A percentile compares a stretch with the other conserved stretches of the same genome.
Conservation (phyloP, 2,113 vertebrate genomes). For the Archocentrus centrarchus region DNA sequence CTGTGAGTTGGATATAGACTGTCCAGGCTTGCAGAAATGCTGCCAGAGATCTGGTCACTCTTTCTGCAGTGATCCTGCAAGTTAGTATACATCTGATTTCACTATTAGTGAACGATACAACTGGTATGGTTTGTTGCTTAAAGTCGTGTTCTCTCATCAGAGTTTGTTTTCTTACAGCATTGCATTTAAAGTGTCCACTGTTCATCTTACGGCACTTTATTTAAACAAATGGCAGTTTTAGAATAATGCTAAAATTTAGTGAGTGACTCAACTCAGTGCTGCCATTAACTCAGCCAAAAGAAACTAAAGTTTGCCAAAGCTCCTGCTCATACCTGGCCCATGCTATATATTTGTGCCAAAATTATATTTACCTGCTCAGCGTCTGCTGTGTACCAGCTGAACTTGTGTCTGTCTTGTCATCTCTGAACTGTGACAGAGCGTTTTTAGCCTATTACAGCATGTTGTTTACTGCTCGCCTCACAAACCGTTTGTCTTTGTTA, state of each 20-base stretch:
- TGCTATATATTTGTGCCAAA: not conserved
- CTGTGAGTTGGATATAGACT: conserved; percentile 87
- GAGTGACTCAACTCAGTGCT: not conserved
- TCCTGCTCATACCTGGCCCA: too few species aligned
- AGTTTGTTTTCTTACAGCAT: not conserved
- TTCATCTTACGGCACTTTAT: not conserved
- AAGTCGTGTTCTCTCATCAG: not conserved
- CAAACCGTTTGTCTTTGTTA: not conserved
- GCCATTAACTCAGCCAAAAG: not conserved
- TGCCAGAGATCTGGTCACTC: conserved; percentile 73
- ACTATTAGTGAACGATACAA: not conserved
- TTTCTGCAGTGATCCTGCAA: conserved; percentile 69
- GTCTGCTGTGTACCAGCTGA: not conserved
- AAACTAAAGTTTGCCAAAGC: not conserved
- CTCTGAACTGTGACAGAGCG: too few species aligned
- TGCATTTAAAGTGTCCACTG: not conserved
- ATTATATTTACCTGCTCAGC: too few species aligned
- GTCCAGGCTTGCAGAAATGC: conserved; percentile 91
- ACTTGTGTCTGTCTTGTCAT: not conserved
- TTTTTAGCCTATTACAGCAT: too few species aligned
- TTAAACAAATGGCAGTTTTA: not conserved
- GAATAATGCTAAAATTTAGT: not conserved
- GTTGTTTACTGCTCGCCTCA: not conserved
- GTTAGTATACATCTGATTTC: conserved; percentile 61
- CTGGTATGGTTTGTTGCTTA: not conserved